Percentiles rank a stretch among this genome's conserved stretches.
These are phyloP conservation scores for Sitobion miscanthi DNA, from an alignment of 1,140 invertebrate genomes.

Conservation along the genomic window DNA sequence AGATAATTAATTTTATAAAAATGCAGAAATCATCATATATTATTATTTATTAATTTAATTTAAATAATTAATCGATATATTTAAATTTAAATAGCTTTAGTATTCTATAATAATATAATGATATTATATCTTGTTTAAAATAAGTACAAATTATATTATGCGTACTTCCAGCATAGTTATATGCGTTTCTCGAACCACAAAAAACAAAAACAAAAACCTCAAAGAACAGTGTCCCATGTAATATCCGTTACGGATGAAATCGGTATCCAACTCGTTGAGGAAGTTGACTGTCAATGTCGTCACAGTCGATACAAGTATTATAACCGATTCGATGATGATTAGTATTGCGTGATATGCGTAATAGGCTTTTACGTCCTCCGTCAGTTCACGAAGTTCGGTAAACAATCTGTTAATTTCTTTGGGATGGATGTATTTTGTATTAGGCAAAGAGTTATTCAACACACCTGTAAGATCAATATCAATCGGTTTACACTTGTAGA, in stretches of 20 bases:
- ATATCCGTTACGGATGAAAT: neutral
- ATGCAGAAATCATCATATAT: neutral
- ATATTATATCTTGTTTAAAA: neutral
- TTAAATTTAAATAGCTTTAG: neutral
- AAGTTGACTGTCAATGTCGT: constrained; percentile 2
- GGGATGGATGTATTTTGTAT: neutral
- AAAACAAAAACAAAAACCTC: constrained; percentile 30
- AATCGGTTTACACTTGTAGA: neutral
- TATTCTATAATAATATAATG: neutral
- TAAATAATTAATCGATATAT: neutral
- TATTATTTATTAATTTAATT: neutral
- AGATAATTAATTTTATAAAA: neutral
- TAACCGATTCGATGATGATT: neutral
- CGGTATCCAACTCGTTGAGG: neutral
- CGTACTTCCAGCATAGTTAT: neutral
- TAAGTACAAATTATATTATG: neutral
- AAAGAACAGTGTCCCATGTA: neutral
- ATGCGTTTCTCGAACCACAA: constrained; percentile 20
- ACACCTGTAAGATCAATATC: neutral
- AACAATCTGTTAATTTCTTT: constrained; percentile 1
- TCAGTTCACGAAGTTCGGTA: neutral
- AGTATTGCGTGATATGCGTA: neutral
- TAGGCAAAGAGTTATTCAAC: neutral
- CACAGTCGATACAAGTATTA: neutral
- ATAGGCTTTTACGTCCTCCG: constrained; percentile 23